Conservation (phyloP, 2,113 vertebrate species). For the Apaloderma vittatum region DNA sequence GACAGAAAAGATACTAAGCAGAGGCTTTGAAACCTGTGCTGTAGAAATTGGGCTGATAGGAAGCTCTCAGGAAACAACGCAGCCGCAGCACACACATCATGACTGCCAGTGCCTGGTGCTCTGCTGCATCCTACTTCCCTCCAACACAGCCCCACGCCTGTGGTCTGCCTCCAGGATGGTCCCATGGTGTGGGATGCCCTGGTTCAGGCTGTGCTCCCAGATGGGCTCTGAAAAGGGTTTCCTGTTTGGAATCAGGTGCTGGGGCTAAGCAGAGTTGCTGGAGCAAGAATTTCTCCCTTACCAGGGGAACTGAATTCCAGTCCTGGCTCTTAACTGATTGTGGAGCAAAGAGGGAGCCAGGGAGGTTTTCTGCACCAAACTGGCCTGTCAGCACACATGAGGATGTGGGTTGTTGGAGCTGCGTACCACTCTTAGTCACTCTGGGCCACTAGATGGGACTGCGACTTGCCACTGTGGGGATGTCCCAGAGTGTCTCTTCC, state of each 20-base stretch:
- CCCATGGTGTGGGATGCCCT: no score
- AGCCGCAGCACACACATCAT: fast-evolving
- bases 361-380: background rate
- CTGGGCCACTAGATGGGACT: background rate
- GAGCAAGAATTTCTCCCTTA: fast-evolving
- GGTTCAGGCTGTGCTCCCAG: background rate
- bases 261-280: background rate
- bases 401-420: background rate
- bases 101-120: fast-evolving
- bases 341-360: background rate
- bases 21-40: background rate
- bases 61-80: background rate
- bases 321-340: background rate
- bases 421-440: background rate
- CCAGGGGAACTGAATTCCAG: fast-evolving
- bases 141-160: fast-evolving
- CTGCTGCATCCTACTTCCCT: background rate
- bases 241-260: fast-evolving
- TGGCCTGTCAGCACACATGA: background rate
- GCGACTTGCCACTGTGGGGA: background rate
- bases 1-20: background rate
- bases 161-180: background rate
- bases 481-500: background rate
- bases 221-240: background rate
- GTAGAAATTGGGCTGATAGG: background rate